A percentile compares a stretch with the other conserved stretches of the same genome.
Conservation (phyloP, 2,797 vertebrate species). For the Halcyon chelicuti region DNA sequence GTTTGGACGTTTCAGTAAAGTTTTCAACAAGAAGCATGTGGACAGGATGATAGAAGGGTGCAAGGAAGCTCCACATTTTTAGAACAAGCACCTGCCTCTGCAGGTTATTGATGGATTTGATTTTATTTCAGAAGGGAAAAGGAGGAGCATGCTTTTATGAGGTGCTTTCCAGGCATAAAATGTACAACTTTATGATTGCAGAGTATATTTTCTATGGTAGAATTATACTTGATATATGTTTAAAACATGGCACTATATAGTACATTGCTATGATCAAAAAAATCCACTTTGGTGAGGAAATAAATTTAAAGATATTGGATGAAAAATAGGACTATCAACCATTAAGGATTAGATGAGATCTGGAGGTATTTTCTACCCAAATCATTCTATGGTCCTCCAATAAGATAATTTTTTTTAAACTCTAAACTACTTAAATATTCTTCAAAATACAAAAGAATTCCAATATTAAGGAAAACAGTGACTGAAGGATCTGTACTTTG, state of each 20-base stretch:
- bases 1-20: background rate
- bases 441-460: background rate
- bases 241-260: background rate
- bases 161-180: background rate
- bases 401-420: background rate
- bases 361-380: background rate
- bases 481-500: background rate
- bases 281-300: background rate
- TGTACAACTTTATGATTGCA: background rate
- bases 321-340: fast-evolving
- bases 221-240: background rate
- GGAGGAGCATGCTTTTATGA: background rate
- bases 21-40: background rate
- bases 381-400: background rate
- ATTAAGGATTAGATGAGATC: background rate
- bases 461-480: background rate
- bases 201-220: background rate
- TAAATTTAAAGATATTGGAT: background rate
- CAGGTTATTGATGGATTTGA: background rate
- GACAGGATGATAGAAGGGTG: background rate
- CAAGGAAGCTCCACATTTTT: background rate
- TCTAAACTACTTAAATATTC: background rate
- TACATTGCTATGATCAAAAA: background rate
- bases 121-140: background rate
- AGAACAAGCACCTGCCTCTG: background rate